A percentile compares a stretch with the other conserved stretches of the same genome.
Conservation (phyloP, 2,113 vertebrate genomes). For the Channa maculata region DNA sequence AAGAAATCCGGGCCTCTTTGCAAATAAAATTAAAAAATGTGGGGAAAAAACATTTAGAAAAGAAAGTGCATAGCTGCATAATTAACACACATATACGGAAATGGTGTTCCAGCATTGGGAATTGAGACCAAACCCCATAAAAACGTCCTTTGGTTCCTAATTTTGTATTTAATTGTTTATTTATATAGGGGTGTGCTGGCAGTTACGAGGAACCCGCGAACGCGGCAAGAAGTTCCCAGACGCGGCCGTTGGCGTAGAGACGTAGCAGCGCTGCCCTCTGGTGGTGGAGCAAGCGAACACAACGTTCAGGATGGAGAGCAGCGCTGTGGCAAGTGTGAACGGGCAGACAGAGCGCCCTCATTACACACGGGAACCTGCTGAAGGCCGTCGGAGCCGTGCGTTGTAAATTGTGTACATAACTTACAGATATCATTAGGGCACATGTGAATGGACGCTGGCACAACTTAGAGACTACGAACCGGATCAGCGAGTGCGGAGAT, state of each 20-base stretch:
- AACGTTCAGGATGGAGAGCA: constrained; percentile 2
- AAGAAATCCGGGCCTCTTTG: too few species aligned
- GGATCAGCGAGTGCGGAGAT: constrained; percentile 38
- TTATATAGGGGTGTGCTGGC: fast-evolving
- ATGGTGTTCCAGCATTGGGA: too few species aligned
- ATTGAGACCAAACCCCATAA: too few species aligned
- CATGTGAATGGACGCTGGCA: constrained; percentile 54
- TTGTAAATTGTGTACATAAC: constrained; percentile 73
- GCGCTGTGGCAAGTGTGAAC: constrained; percentile 56
- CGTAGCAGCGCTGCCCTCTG: constrained; percentile 34
- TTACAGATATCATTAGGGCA: constrained; percentile 40
- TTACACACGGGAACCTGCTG: constrained; percentile 59
- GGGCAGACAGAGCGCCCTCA: constrained; percentile 55
- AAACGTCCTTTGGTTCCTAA: too few species aligned
- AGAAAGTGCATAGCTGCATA: too few species aligned
- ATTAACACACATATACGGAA: too few species aligned
- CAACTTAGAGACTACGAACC: constrained; percentile 33
- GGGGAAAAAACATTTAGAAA: too few species aligned
- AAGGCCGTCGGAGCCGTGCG: constrained; percentile 53
- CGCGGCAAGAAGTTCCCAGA: constrained; percentile 36
- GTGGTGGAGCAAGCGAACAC: constrained; percentile 6
- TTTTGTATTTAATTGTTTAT: too few species aligned
- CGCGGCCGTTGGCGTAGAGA: constrained; percentile 6
- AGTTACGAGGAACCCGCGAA: constrained; percentile 23
- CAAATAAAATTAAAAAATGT: too few species aligned